phyloP scores from a whole-genome alignment of 2,888 invertebrate genomes.

The Coelogynopora nodosa region DNA sequence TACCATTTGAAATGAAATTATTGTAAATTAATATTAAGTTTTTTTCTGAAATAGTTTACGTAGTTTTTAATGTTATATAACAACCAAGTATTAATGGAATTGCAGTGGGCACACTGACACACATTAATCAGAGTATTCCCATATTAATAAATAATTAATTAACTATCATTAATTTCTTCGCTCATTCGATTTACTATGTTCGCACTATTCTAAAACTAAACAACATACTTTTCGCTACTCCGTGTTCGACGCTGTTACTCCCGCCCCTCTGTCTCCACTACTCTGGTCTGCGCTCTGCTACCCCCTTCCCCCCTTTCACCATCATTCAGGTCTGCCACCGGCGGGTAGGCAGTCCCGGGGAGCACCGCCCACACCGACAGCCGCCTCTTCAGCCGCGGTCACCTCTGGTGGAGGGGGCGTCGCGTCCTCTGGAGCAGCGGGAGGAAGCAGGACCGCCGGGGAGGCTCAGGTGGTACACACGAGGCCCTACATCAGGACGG shows the following conservation, averaged over 20 bases:
- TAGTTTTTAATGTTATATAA: no score
- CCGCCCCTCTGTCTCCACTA: neutral
- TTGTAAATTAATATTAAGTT: no score
- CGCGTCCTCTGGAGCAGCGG: neutral
- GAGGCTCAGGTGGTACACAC: constrained; percentile 1
- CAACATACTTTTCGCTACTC: no score
- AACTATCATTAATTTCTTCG: no score
- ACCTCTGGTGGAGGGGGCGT: neutral
- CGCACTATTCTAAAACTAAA: no score
- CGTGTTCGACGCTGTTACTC: neutral
- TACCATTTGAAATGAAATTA: no score
- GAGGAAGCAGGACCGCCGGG: neutral
- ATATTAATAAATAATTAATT: no score
- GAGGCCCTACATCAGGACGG: neutral
- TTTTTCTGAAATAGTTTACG: no score
- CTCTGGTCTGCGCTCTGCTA: neutral
- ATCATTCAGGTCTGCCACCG: neutral
- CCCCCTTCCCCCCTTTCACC: neutral
- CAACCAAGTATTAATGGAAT: no score
- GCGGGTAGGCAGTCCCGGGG: neutral
- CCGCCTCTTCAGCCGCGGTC: neutral
- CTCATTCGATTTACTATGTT: no score
- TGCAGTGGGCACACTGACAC: no score
- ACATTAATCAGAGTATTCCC: no score
- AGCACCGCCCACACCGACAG: neutral